These are phyloP conservation scores for Stenodema calcarata DNA, from an alignment of 2,888 invertebrate species.

Conservation along the genomic window DNA sequence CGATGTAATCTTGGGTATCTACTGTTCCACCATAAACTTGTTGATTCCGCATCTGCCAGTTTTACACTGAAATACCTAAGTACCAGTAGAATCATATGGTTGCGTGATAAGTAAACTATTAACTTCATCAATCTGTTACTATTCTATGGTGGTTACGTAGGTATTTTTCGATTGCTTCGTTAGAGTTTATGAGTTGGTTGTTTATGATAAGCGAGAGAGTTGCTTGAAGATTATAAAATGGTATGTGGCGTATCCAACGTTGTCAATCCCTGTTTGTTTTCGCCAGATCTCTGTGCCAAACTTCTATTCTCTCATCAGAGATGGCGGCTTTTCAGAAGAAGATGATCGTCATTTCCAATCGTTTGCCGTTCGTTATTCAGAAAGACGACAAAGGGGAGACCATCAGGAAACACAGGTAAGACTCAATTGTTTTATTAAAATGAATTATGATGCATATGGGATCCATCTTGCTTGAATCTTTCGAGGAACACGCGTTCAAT, in stretches of 20 bases:
- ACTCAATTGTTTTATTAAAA: not conserved
- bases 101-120: not conserved
- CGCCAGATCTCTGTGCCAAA: not conserved
- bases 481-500: too few relatives aligned
- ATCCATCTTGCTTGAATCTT: too few relatives aligned
- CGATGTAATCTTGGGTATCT: too few relatives aligned
- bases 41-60: too few relatives aligned
- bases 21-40: too few relatives aligned
- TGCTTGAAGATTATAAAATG: not conserved
- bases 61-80: too few relatives aligned
- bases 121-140: not conserved
- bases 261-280: not conserved
- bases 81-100: not conserved
- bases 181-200: not conserved
- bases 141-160: too few relatives aligned
- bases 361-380: conserved; percentile 84
- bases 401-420: conserved; percentile 84
- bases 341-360: conserved; percentile 84
- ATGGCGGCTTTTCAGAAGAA: conserved; percentile 35
- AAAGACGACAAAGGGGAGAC: conserved; percentile 76
- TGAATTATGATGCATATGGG: too few relatives aligned
- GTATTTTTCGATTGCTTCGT: too few relatives aligned
- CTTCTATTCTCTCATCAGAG: not conserved
- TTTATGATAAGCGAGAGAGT: not conserved
- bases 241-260: not conserved